Conservation (phyloP, 2,888 invertebrate genomes). For the Gortyna flavago region DNA sequence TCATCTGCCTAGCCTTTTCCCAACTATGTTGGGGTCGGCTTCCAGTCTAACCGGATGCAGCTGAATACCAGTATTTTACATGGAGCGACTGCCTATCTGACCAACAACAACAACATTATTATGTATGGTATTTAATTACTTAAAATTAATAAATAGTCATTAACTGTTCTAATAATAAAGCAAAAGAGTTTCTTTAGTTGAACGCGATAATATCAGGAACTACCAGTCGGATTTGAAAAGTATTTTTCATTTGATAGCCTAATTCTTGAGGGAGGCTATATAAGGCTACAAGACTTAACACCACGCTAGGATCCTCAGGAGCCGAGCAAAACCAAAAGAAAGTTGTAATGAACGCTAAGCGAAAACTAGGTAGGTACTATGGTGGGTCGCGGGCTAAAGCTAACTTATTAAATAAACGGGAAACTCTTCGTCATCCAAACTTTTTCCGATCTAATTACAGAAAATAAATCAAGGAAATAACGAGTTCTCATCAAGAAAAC, state of each 20-base stretch:
- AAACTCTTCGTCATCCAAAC: neutral
- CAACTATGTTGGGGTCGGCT: too few species aligned
- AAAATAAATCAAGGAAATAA: conserved; percentile 7
- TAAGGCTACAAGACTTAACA: neutral
- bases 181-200: too few species aligned
- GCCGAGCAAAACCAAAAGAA: neutral
- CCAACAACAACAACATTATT: too few species aligned
- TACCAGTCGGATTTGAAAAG: too few species aligned
- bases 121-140: neutral
- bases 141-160: neutral
- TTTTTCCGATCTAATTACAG: neutral
- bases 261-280: neutral
- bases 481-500: neutral
- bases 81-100: too few species aligned
- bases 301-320: neutral
- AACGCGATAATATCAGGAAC: too few species aligned
- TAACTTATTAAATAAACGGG: neutral
- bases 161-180: neutral
- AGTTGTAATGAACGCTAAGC: neutral
- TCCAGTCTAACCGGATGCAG: too few species aligned
- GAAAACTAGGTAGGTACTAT: neutral
- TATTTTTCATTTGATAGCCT: neutral
- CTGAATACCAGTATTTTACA: too few species aligned
- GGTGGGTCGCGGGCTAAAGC: neutral
- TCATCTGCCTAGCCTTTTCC: too few species aligned